Conservation (phyloP, 1,140 invertebrate genomes). For the Uloborus diversus region DNA sequence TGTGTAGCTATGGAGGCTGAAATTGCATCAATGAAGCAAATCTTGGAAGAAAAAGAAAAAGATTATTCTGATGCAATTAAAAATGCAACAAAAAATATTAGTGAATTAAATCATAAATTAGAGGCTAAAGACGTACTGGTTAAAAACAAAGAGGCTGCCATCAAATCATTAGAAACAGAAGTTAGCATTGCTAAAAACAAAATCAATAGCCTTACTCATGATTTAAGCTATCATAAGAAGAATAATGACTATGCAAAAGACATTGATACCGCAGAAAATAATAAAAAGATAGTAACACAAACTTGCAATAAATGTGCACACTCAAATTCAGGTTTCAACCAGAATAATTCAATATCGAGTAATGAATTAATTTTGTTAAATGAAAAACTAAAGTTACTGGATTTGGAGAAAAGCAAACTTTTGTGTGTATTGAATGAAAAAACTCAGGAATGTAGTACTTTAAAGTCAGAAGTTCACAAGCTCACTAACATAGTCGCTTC, state of each 20-base stretch:
- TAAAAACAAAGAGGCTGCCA: background rate
- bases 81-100: background rate
- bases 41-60: background rate
- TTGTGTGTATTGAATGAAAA: constrained; percentile 67
- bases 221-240: background rate
- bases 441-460: constrained; percentile 64
- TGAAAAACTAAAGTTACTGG: constrained; percentile 53
- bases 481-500: constrained; percentile 65
- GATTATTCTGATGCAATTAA: background rate
- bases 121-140: background rate
- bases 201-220: background rate
- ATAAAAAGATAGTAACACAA: background rate
- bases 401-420: constrained; percentile 66
- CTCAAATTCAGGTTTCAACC: constrained; percentile 53
- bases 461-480: constrained; percentile 66
- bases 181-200: background rate
- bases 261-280: background rate
- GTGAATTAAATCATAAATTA: background rate
- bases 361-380: constrained; percentile 53
- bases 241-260: background rate
- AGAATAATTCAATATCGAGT: constrained; percentile 9
- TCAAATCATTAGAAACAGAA: constrained; percentile 9
- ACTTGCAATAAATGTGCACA: background rate
- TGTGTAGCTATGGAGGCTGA: constrained; percentile 13
- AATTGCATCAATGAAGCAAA: constrained; percentile 17